phyloP scores from a whole-genome alignment of 2,113 vertebrate species.

The Boulengerochromis microlepis region DNA sequence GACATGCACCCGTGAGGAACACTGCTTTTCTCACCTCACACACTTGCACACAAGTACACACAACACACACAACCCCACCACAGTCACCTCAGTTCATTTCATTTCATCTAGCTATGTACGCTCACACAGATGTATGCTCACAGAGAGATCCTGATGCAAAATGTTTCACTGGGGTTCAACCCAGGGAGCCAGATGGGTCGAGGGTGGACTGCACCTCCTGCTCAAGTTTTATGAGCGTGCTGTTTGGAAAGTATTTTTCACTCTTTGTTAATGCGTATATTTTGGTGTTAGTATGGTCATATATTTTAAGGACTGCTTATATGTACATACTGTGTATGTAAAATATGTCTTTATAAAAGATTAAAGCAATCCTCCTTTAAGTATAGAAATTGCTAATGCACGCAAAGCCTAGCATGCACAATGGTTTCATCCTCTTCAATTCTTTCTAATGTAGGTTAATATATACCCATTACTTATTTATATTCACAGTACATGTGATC shows the following conservation, averaged over 20 bases:
- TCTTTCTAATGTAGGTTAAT: background rate
- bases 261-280: background rate
- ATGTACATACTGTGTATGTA: background rate
- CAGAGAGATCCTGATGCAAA: background rate
- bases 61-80: slow-evolving; percentile 18
- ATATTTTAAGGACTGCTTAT: background rate
- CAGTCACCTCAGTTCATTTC: slow-evolving; percentile 38
- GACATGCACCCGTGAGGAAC: slow-evolving; percentile 57
- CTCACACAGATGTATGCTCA: background rate
- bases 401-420: background rate
- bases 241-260: background rate
- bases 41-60: slow-evolving; percentile 33
- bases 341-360: background rate
- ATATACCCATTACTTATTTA: background rate
- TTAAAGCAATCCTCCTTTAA: background rate
- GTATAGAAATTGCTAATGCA: background rate
- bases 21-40: slow-evolving; percentile 59
- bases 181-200: slow-evolving; percentile 27
- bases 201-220: background rate
- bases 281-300: background rate
- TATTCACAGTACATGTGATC: background rate
- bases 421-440: background rate
- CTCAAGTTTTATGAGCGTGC: background rate
- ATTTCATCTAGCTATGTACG: background rate
- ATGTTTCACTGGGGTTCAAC: slow-evolving; percentile 7